Evolutionary conservation across 2,888 invertebrate genomes (phyloP), one percentile per base, ranked within the genome.

Genomic region (Exephanes ischioxanthus): DNA sequence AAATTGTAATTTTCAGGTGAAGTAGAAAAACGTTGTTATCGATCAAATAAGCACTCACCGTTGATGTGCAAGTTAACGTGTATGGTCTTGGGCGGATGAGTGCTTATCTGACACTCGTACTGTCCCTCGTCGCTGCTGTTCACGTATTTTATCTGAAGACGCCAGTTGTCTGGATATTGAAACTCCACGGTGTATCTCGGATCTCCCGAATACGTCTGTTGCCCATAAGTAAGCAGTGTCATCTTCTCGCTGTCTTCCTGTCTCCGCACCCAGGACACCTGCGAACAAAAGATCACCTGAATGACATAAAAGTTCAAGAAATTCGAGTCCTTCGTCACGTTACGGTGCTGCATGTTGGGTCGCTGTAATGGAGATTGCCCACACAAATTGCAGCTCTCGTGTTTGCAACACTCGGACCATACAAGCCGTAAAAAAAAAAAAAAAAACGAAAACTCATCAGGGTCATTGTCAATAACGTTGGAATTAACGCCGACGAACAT

Each of bases 261-360:
- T 89, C 95, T 94, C 48, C 96, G 94, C 80, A 97, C 95, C 97
- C 97, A 97, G 33, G 96, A 96, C 83, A 97, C 97, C 97, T 97
- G 94, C 73, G 82, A 82, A 68, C 48, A 84, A 58, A 58, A 87
- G 37, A 53, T 14, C 45, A 45, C 14, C 45, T 0, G 3, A 14
- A 45, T 14, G 14, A 45, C 3, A 0, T 14, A 14, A 3, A 45
- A 14, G 14, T 14, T 45, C 11, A 45, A 45, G 14, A 14, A 45
- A 45, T 45, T 45, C 14, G 3, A 3, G 11, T 14, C 3, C 45
- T 45, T 45, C 45, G 14, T 0, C 45, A 14, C 14, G 14, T 3
- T 3, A 14, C 45, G 14, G 11, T 41, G 41, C 2, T 3, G 11
- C 53, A 51, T 22, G 6, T 72, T 9, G 41, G 19, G 16, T n/a